A percentile compares a stretch with the other conserved stretches of the same genome.
Conservation (phyloP, 2,888 invertebrate species). For the Anoplius nigerrimus region DNA sequence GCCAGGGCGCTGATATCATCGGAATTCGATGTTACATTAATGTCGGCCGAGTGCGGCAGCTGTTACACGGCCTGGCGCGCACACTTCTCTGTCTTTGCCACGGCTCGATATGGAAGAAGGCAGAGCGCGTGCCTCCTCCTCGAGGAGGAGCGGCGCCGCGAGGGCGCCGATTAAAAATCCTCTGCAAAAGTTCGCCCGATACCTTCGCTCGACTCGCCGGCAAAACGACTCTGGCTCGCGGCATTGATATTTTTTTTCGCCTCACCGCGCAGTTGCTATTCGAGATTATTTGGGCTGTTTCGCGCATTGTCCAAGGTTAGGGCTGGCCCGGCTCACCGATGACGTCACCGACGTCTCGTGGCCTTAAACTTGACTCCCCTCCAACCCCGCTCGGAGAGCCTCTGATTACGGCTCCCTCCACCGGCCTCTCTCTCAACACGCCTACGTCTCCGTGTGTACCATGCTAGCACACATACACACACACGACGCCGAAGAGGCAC, state of each 20-base stretch:
- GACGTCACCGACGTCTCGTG: slow-evolving; percentile 71
- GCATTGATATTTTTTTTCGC: not conserved
- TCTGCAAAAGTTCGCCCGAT: too few relatives aligned
- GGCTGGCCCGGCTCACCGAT: slow-evolving; percentile 53
- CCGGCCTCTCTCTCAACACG: slow-evolving; percentile 21
- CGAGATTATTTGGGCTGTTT: slow-evolving; percentile 51
- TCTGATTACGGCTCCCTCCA: slow-evolving; percentile 1
- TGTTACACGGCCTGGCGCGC: too few relatives aligned
- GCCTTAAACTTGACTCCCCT: slow-evolving; percentile 68
- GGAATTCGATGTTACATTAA: too few relatives aligned
- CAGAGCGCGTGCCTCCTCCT: too few relatives aligned
- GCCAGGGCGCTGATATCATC: too few relatives aligned
- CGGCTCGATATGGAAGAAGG: too few relatives aligned
- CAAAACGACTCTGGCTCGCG: not conserved
- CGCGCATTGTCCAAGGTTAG: slow-evolving; percentile 68
- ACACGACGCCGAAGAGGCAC: not conserved
- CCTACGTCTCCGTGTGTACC: slow-evolving; percentile 9
- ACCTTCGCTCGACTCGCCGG: not conserved
- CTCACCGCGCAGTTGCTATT: not conserved
- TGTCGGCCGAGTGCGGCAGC: too few relatives aligned
- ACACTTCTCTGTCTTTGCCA: too few relatives aligned
- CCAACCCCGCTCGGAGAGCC: slow-evolving; percentile 29
- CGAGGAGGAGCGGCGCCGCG: too few relatives aligned
- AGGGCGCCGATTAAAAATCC: too few relatives aligned
- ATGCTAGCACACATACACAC: too few relatives aligned